A percentile compares a stretch with the other conserved stretches of the same genome.
Conservation (phyloP, 2,797 vertebrate genomes). For the Taenioides sp. region DNA sequence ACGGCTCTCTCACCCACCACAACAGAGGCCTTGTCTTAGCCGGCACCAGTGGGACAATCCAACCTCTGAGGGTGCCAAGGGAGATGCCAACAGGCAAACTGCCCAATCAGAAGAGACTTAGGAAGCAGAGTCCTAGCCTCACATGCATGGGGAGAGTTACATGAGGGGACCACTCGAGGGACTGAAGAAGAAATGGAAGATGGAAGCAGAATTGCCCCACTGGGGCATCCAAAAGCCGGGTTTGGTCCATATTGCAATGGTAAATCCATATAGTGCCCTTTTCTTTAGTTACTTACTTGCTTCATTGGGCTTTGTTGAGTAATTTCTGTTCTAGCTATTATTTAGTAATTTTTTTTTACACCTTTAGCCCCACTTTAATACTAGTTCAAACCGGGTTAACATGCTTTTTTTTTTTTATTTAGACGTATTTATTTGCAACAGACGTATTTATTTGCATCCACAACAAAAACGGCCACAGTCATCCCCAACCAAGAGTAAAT, state of each 20-base stretch:
- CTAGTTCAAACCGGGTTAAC: no score
- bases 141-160: conserved; percentile 46
- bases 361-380: no score
- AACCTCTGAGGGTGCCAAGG: conserved; percentile 62
- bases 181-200: conserved; percentile 17
- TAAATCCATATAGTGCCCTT: not conserved
- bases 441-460: no score
- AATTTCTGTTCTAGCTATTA: not conserved
- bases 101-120: conserved; percentile 67
- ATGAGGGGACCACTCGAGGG: conserved; percentile 40
- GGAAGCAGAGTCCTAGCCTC: conserved; percentile 46
- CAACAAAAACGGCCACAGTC: no score
- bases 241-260: not conserved
- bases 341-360: no score
- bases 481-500: no score
- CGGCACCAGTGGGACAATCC: conserved; percentile 69
- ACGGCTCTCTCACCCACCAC: conserved; percentile 71
- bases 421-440: no score
- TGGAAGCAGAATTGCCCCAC: conserved; percentile 44
- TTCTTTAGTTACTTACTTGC: not conserved
- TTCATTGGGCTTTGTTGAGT: not conserved
- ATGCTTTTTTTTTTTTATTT: no score
- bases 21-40: conserved; percentile 73
- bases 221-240: conserved; percentile 50
- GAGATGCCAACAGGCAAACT: conserved; percentile 63